Evolutionary conservation across 2,113 vertebrate genomes (phyloP), one percentile per base, ranked within the genome.

Genomic region (Equus przewalskii): DNA sequence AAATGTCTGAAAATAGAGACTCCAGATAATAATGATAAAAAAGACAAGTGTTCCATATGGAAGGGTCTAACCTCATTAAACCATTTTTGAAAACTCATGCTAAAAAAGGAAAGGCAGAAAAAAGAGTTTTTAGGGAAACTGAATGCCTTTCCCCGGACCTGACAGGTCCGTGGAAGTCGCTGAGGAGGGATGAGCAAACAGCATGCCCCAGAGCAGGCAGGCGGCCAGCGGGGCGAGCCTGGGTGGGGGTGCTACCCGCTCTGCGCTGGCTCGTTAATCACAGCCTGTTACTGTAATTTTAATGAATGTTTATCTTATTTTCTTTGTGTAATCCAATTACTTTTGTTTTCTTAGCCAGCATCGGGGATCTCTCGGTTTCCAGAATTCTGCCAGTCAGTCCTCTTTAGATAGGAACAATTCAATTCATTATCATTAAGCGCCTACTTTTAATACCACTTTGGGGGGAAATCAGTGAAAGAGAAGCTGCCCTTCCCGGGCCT

Each of bases 401-500:
- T 94, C 98, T 98, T 98, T 98, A 98, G 98, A 97, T 95, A 92
- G 94, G 96, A 98, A 98, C 98, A 99, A 99, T 99, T 99, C 98
- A 98, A 99, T 99, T 99, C 98, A 99, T 99, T 99, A 99, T 98
- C 98, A 98, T 99, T 99, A 99, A 97, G 97, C 96, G 70, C 94
- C 96, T 95, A 97, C 98, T 98, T 97, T 97, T 98, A 98, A 98
- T 98, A 95, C 96, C 97, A 98, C 98, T 98, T 99, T 97, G 97
- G 98, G 98, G 98, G 97, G 19, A 72, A 96, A 93, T 92, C 87
- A 64, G 89, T 82, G 98, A 98, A 98, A 98, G 96, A 54, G 91
- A 98, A 98, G 92, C 97, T 60, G 64, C 85, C 90, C 98, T 81
- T 97, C 98, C 86, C 95, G 98, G 98, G 97, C 91, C 89, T 94